Evolutionary conservation across 2,888 invertebrate species (phyloP).

Genomic region (Amblyjoppa fuscipennis): DNA sequence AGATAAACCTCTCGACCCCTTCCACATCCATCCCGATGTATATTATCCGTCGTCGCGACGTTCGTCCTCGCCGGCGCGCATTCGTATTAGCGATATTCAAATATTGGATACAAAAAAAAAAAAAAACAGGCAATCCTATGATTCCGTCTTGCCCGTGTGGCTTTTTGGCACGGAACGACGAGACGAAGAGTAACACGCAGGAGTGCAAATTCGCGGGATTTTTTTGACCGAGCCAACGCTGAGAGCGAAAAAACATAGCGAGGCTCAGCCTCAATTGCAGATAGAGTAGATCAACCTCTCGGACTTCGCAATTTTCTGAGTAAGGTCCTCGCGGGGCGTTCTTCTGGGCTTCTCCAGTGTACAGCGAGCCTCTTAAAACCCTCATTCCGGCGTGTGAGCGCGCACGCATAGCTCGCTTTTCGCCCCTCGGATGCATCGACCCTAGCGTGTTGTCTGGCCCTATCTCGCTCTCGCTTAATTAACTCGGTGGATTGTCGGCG

Average conservation of each 20-base stretch:
- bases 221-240: conserved; percentile 28
- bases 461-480: conserved; percentile 73
- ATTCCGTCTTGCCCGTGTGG: conserved; percentile 22
- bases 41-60: conserved; percentile 51
- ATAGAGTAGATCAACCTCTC: background rate
- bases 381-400: conserved; percentile 32
- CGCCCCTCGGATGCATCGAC: conserved; percentile 51
- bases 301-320: background rate
- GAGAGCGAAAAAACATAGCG: background rate
- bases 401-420: conserved; percentile 32
- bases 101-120: conserved; percentile 24
- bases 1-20: conserved; percentile 34
- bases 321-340: background rate
- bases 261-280: background rate
- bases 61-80: conserved; percentile 49
- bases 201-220: conserved; percentile 62
- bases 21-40: conserved; percentile 1
- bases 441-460: conserved; percentile 50
- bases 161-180: conserved; percentile 15
- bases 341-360: background rate
- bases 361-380: background rate
- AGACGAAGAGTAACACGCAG: conserved; percentile 55
- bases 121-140: background rate
- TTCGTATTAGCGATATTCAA: conserved; percentile 46
- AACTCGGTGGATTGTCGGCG: conserved; percentile 76